Evolutionary conservation across 1,140 invertebrate genomes (phyloP), one percentile per base, ranked within the genome.

Genomic region (Drosophila orena): DNA sequence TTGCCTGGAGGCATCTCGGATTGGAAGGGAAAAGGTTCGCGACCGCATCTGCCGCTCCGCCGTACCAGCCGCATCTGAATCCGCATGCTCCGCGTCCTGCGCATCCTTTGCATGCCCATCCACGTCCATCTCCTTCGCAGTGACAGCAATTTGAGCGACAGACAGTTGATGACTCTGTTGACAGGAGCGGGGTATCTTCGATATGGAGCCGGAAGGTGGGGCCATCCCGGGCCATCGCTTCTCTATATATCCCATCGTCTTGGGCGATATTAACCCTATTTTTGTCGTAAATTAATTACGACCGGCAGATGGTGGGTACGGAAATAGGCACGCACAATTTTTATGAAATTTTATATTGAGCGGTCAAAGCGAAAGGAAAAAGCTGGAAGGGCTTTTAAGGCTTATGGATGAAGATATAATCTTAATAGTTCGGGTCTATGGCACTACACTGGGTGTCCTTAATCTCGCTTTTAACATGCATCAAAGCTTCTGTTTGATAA

Each of bases 221-320:
- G 53, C 50, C 73, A 77, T 72, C 79, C 75, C 47, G 65, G 64
- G 65, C 60, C 66, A 70, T 47, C 64, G 60, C 46, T 49, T 68
- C 42, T 27, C 53, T 60, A 49, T 64, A 49, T 53, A 37, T 40
- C 24, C 20, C 47, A 17, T 53, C 10, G 60, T 50, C 30, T 65
- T 40, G 42, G 38, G 64, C 46, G 71, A 80, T 79, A 89, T 88
- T 89, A 88, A 89, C 84, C 76, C 79, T 77, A 84, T 84, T 88
- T 89, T 90, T 85, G 80, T 84, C 79, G 85, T 88, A 88, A 88
- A 90, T 88, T 88, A 88, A 90, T 90, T 81, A 84, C 59, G 68
- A 46, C 17, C 68, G 35, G 64, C 52, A 70, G 64, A 70, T 70
- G 66, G 37, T 14, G 27, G 54, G 35, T 54, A 37, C 65, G 38